phyloP scores from a whole-genome alignment of 2,888 invertebrate genomes.

The Cephus pygmeus region DNA sequence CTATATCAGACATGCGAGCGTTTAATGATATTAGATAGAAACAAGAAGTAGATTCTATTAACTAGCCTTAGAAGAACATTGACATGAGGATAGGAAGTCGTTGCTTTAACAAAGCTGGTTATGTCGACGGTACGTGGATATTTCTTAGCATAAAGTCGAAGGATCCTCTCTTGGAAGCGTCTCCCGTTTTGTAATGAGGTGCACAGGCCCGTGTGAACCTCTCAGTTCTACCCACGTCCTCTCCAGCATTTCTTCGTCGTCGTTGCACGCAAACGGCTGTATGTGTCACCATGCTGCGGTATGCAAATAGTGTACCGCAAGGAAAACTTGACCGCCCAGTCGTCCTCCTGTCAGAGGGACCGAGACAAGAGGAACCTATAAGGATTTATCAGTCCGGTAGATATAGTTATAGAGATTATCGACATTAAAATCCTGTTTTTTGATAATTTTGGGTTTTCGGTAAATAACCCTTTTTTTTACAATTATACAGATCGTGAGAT shows the following conservation, averaged over 20 bases:
- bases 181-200: slow-evolving; percentile 41
- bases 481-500: background rate
- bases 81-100: background rate
- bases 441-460: background rate
- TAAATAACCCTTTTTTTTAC: background rate
- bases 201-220: slow-evolving; percentile 36
- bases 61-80: background rate
- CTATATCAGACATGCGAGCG: background rate
- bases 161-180: slow-evolving; percentile 28
- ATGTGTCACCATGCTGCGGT: slow-evolving; percentile 33
- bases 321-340: slow-evolving; percentile 24
- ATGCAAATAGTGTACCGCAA: slow-evolving; percentile 37
- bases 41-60: background rate
- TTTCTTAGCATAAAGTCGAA: slow-evolving; percentile 37
- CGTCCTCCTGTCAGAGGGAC: slow-evolving; percentile 33
- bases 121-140: background rate
- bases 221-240: slow-evolving; percentile 23
- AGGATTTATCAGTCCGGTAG: slow-evolving; percentile 30
- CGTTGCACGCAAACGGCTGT: slow-evolving; percentile 41
- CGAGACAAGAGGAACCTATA: slow-evolving; percentile 33
- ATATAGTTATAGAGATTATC: slow-evolving; percentile 5
- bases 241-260: slow-evolving; percentile 46
- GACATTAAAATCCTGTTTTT: background rate
- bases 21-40: background rate
- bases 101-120: background rate